Evolutionary conservation across 2,888 invertebrate genomes (phyloP).

Genomic region (Osedax fenrisi): DNA sequence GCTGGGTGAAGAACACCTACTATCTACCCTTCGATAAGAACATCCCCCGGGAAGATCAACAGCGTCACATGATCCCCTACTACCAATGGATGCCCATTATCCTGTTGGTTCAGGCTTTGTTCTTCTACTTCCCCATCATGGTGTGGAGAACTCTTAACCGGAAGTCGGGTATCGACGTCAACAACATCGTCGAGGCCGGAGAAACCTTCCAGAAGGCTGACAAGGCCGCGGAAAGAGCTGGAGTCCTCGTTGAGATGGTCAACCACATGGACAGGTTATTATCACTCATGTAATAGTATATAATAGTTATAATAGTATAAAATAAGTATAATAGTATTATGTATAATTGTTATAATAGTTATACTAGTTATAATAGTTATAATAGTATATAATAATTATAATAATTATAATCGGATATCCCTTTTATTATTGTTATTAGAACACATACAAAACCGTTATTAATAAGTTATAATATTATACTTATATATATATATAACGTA

Average conservation of each 20-base stretch:
- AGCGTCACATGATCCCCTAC: conserved; percentile 48
- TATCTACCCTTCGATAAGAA: conserved; percentile 35
- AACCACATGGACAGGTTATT: background rate
- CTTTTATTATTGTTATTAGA: too few species aligned
- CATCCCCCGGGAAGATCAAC: conserved; percentile 38
- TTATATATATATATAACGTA: too few species aligned
- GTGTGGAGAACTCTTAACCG: conserved; percentile 52
- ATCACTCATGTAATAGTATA: too few species aligned
- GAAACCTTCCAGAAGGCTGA: conserved; percentile 32
- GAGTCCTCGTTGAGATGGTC: background rate
- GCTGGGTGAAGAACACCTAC: conserved; percentile 39
- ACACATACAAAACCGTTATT: too few species aligned
- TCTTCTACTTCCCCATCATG: conserved; percentile 52
- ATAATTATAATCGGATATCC: too few species aligned
- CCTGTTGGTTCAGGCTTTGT: conserved; percentile 52
- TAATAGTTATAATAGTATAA: too few species aligned
- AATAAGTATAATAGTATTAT: too few species aligned
- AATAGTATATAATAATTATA: too few species aligned
- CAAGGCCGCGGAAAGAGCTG: conserved; percentile 41
- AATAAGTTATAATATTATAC: too few species aligned
- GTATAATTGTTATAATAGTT: too few species aligned
- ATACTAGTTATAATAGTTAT: too few species aligned
- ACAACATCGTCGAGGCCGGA: conserved; percentile 35
- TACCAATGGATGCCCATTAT: conserved; percentile 52
- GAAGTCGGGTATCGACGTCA: conserved; percentile 43